These are phyloP conservation scores for Cricetomys ansorgei DNA, from an alignment of 2,113 vertebrate genomes.

Conservation along the genomic window DNA sequence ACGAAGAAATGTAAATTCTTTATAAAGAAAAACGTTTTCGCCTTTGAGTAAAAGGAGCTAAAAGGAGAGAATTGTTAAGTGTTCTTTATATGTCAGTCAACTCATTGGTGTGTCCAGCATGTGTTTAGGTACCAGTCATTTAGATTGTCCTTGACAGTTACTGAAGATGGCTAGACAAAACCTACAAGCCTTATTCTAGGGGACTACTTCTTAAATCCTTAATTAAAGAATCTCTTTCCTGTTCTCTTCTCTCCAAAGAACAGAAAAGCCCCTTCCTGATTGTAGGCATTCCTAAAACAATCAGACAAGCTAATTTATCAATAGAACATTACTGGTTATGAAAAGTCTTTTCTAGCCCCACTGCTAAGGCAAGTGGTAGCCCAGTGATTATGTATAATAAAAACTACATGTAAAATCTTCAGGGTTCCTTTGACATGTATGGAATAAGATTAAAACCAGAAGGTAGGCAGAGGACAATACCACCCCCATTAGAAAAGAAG, in stretches of 20 bases:
- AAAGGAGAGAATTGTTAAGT: not conserved
- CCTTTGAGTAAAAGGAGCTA: not conserved
- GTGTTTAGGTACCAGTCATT: not conserved
- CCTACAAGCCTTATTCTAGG: not conserved
- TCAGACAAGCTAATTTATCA: not conserved
- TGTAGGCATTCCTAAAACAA: not conserved
- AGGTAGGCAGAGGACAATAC: not conserved
- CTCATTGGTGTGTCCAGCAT: not conserved
- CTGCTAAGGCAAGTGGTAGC: not conserved
- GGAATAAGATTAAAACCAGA: not conserved
- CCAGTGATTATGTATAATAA: not conserved
- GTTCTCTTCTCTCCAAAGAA: not conserved
- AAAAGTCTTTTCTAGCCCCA: not conserved
- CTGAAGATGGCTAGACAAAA: not conserved
- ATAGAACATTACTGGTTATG: not conserved
- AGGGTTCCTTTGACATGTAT: not conserved
- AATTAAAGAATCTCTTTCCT: not conserved
- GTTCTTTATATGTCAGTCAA: not conserved
- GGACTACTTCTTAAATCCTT: slow-evolving; percentile 7
- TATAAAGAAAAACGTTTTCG: not conserved
- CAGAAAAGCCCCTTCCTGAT: not conserved
- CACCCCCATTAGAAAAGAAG: not conserved
- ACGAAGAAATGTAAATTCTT: slow-evolving; percentile 11
- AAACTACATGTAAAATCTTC: not conserved
- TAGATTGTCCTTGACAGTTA: not conserved